Percentiles rank a stretch among this genome's conserved stretches.
These are phyloP conservation scores for Arrhopalites spinosus DNA, from an alignment of 2,888 invertebrate genomes.

Conservation along the genomic window DNA sequence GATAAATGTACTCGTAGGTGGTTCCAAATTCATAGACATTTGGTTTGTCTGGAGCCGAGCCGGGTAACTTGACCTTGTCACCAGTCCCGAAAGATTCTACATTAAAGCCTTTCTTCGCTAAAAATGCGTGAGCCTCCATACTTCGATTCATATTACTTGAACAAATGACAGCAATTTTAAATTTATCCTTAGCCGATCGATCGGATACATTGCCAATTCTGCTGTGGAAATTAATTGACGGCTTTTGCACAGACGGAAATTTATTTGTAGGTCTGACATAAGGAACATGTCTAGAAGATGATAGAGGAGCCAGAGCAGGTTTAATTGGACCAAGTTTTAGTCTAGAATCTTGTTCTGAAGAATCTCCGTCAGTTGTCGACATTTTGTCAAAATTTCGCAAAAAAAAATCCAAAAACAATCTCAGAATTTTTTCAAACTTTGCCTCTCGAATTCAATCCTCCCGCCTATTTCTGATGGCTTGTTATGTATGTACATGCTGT, in stretches of 20 bases:
- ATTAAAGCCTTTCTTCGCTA: slow-evolving; percentile 93
- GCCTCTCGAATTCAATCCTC: no score
- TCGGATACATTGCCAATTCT: not conserved
- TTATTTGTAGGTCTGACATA: not conserved
- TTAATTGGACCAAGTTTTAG: not conserved
- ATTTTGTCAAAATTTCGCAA: not conserved
- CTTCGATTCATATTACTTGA: slow-evolving; percentile 99
- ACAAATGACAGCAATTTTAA: slow-evolving; percentile 90
- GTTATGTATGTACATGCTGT: no score
- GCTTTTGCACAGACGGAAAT: not conserved
- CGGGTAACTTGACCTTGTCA: slow-evolving; percentile 44
- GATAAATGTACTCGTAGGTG: slow-evolving; percentile 94
- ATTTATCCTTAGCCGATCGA: slow-evolving; percentile 32
- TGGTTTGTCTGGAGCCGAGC: slow-evolving; percentile 63
- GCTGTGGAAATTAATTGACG: not conserved
- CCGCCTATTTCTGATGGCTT: no score
- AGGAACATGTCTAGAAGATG: not conserved
- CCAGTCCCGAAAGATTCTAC: slow-evolving; percentile 78
- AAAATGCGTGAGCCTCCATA: slow-evolving; percentile 98
- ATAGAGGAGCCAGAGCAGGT: not conserved
- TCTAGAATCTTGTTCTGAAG: not conserved
- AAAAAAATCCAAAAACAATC: not conserved
- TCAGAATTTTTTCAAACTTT: not conserved
- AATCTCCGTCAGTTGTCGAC: not conserved
- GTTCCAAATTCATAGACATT: slow-evolving; percentile 97